These are phyloP conservation scores for Punctoribates punctum DNA, from an alignment of 2,888 invertebrate species.

Conservation along the genomic window DNA sequence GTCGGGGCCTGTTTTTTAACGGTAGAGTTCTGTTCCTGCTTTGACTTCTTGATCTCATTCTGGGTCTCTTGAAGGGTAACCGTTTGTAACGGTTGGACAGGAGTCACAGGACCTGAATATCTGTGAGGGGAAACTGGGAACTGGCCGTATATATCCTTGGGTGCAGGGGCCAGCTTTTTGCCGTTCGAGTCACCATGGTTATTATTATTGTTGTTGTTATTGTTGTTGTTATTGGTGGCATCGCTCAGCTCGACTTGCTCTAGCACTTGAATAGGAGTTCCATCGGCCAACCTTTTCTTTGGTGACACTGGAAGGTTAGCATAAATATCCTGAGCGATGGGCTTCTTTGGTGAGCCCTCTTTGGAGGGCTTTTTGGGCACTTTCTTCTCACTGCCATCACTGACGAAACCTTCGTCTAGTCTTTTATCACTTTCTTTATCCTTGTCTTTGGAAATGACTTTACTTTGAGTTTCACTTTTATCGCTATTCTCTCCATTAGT, in stretches of 20 bases:
- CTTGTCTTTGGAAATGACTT: background rate
- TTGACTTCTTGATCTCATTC: conserved; percentile 29
- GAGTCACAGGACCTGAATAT: background rate
- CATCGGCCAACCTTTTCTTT: background rate
- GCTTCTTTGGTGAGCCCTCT: background rate
- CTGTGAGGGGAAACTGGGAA: background rate
- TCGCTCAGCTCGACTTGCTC: conserved; percentile 19
- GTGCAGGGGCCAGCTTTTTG: conserved; percentile 35
- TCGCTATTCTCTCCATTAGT: conserved; percentile 32
- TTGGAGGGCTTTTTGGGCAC: background rate
- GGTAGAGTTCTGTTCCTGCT: background rate
- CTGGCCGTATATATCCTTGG: conserved; percentile 38
- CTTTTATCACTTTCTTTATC: background rate
- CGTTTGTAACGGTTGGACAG: conserved; percentile 21
- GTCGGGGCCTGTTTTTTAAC: background rate
- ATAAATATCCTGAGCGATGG: conserved; percentile 24
- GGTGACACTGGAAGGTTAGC: background rate
- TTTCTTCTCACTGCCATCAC: conserved; percentile 30
- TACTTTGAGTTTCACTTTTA: conserved; percentile 17
- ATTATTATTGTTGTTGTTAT: background rate
- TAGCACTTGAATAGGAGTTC: conserved; percentile 8
- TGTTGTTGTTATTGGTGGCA: background rate
- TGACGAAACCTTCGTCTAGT: conserved; percentile 28
- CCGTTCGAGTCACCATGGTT: background rate
- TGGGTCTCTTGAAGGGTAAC: conserved; percentile 39